Conservation (phyloP, 2,797 vertebrate species). For the Rhinichthys osculus region DNA sequence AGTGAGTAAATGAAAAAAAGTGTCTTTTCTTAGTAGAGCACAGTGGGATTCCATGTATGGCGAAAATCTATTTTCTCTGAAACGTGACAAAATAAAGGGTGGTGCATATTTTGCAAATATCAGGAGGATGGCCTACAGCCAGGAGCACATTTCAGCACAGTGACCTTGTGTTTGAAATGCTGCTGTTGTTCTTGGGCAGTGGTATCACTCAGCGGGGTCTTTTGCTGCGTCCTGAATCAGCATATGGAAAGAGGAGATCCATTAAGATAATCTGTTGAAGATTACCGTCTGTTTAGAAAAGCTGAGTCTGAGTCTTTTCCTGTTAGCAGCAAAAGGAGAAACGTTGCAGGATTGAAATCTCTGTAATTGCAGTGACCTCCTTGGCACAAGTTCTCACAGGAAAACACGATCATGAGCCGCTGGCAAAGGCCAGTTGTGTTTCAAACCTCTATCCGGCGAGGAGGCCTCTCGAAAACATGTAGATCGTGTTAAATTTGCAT, state of each 20-base stretch:
- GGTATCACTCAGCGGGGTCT: conserved; percentile 23
- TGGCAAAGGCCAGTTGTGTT: conserved; percentile 58
- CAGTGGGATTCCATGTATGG: background rate
- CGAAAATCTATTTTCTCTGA: background rate
- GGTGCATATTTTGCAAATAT: conserved; percentile 26
- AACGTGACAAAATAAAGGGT: conserved; percentile 5
- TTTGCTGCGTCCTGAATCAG: conserved; percentile 43
- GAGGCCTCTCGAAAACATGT: background rate
- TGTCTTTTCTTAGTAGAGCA: background rate
- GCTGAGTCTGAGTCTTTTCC: conserved; percentile 55
- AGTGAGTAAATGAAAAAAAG: background rate
- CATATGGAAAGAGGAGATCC: conserved; percentile 44
- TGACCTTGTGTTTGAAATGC: conserved; percentile 44
- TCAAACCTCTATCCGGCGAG: background rate
- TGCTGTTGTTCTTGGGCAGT: conserved; percentile 34
- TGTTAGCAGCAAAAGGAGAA: conserved; percentile 52
- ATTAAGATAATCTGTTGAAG: conserved; percentile 59
- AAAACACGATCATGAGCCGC: conserved; percentile 57
- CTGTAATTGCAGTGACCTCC: conserved; percentile 51
- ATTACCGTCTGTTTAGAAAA: conserved; percentile 60
- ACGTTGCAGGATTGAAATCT: conserved; percentile 65
- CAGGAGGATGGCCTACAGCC: background rate
- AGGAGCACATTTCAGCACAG: conserved; percentile 11
- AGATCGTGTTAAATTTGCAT: background rate
- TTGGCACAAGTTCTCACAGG: conserved; percentile 60